These are phyloP conservation scores for Apocrypta bakeri DNA, from an alignment of 1,140 invertebrate genomes.

Conservation along the genomic window DNA sequence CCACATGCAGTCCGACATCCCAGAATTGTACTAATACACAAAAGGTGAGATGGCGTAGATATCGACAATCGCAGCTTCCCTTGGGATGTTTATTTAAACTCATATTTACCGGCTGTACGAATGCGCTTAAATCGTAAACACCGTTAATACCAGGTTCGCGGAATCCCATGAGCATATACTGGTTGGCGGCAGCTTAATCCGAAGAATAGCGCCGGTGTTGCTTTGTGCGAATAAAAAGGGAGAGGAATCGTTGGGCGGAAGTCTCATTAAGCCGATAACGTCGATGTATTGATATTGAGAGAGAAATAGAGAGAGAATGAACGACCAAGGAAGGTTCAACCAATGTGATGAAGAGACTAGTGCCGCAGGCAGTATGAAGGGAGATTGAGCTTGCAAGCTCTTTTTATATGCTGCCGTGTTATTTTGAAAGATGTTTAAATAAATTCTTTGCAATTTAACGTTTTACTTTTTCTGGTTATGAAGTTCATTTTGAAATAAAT, in stretches of 20 bases:
- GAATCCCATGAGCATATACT: conserved; percentile 60
- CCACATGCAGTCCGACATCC: no score
- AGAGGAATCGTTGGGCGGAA: not conserved
- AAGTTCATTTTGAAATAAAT: no score
- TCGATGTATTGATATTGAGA: conserved; percentile 1
- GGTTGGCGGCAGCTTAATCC: conserved; percentile 54
- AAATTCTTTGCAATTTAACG: not conserved
- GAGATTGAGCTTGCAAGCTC: not conserved
- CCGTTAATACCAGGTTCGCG: conserved; percentile 59
- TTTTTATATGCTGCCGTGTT: not conserved
- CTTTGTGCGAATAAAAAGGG: conserved; percentile 15
- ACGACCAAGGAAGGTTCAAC: not conserved
- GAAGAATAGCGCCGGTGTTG: conserved; percentile 30
- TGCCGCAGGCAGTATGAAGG: conserved; percentile 2
- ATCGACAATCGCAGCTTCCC: not conserved
- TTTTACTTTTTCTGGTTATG: no score
- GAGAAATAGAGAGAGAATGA: not conserved
- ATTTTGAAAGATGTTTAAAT: not conserved
- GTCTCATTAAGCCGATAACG: conserved; percentile 40
- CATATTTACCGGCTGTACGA: conserved; percentile 62
- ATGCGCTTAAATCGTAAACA: conserved; percentile 70
- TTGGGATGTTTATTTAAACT: conserved; percentile 63
- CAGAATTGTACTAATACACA: not conserved
- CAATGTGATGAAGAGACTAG: conserved; percentile 14
- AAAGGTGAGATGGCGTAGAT: not conserved